phyloP scores from a whole-genome alignment of 1,140 invertebrate species.

The Camponotus pennsylvanicus region DNA sequence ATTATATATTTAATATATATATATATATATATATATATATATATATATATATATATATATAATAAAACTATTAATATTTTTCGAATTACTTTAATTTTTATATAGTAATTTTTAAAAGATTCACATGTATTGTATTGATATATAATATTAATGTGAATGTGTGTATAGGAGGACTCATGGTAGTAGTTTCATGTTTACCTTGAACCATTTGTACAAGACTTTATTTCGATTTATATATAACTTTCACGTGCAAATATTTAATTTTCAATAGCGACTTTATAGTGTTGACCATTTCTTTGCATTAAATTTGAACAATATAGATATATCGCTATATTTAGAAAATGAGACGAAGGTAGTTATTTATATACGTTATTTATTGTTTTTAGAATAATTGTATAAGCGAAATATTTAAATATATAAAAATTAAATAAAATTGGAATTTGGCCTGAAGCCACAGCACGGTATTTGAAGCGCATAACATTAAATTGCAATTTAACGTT shows the following conservation, averaged over 20 bases:
- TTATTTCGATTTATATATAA: slow-evolving; percentile 6
- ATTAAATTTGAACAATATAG: background rate
- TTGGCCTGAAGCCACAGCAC: no score
- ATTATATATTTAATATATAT: no score
- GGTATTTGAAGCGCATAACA: no score
- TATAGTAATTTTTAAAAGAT: background rate
- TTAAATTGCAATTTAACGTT: no score
- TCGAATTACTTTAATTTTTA: background rate
- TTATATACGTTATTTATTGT: background rate
- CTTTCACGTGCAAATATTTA: slow-evolving; percentile 13
- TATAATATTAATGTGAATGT: background rate
- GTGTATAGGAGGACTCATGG: background rate
- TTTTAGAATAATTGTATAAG: background rate
- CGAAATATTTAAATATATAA: background rate
- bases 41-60: no score
- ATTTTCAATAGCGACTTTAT: slow-evolving; percentile 1
- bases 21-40: no score
- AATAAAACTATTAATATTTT: background rate
- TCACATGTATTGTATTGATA: background rate
- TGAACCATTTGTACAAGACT: background rate
- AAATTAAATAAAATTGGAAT: no score
- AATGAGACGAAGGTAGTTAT: no score
- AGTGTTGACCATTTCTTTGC: background rate
- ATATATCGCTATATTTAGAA: background rate
- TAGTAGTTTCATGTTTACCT: slow-evolving; percentile 21